Conservation (phyloP, 92 coral and sea anemone species). For the Palythoa grandiflora region DNA sequence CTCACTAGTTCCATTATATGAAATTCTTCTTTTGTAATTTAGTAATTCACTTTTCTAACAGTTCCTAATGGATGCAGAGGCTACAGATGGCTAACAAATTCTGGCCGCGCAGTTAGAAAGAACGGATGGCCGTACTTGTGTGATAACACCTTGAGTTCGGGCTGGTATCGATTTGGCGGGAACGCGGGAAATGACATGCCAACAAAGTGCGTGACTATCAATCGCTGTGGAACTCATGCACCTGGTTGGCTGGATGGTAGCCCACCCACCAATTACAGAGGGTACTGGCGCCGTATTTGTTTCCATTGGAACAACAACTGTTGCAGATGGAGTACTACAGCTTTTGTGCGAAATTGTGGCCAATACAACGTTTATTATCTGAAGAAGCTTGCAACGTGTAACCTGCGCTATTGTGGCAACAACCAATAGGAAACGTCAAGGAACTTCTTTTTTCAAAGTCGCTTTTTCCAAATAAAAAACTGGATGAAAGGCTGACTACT, state of each 20-base stretch:
- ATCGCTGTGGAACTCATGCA: background rate
- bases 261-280: background rate
- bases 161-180: background rate
- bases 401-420: background rate
- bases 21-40: too few species aligned
- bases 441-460: too few species aligned
- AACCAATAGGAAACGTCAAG: background rate
- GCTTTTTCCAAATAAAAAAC: too few species aligned
- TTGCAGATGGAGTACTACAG: background rate
- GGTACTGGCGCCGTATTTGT: background rate
- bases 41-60: background rate
- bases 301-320: background rate
- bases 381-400: background rate
- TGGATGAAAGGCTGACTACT: too few species aligned
- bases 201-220: background rate
- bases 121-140: background rate
- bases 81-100: background rate
- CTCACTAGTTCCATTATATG: too few species aligned
- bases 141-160: background rate
- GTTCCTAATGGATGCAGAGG: background rate
- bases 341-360: background rate
- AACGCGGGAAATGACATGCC: background rate
- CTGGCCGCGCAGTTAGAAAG: background rate
- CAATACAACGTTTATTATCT: background rate
- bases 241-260: background rate